phyloP scores from a whole-genome alignment of 2,113 vertebrate genomes.

The Chelonoidis abingdonii region DNA sequence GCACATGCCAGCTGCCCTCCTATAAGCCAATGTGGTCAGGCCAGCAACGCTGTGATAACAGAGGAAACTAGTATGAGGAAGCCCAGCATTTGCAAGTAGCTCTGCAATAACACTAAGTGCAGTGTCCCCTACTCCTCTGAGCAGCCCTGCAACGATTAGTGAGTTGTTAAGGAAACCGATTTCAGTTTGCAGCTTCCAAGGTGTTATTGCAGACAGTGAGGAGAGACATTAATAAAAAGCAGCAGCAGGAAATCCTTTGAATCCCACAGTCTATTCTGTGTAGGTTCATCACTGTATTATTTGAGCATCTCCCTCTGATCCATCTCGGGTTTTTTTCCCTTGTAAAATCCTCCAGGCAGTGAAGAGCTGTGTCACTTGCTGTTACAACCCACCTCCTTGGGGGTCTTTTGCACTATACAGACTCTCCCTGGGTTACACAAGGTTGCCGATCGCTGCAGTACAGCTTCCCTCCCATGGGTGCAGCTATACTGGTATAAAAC shows the following conservation, averaged over 20 bases:
- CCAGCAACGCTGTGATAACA: not conserved
- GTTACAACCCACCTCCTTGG: not conserved
- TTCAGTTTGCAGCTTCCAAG: conserved; percentile 21
- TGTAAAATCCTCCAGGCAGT: not conserved
- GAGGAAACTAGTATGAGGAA: not conserved
- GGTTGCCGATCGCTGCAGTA: no score
- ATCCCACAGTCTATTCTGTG: not conserved
- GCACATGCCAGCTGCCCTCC: not conserved
- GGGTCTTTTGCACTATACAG: not conserved
- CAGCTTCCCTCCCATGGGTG: no score
- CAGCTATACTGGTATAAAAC: no score
- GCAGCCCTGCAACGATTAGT: not conserved
- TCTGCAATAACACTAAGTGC: rapidly evolving
- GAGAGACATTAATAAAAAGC: not conserved
- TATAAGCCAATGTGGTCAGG: not conserved
- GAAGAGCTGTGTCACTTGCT: not conserved
- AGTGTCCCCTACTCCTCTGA: not conserved
- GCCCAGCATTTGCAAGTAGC: not conserved
- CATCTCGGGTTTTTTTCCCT: not conserved
- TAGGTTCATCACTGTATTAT: rapidly evolving
- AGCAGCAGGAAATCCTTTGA: not conserved
- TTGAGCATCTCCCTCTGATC: rapidly evolving
- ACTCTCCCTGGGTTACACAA: no score
- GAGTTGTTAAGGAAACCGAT: conserved; percentile 55
- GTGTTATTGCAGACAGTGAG: not conserved